These are phyloP conservation scores for Limnothrissa miodon DNA, from an alignment of 2,113 vertebrate species.

Conservation along the genomic window DNA sequence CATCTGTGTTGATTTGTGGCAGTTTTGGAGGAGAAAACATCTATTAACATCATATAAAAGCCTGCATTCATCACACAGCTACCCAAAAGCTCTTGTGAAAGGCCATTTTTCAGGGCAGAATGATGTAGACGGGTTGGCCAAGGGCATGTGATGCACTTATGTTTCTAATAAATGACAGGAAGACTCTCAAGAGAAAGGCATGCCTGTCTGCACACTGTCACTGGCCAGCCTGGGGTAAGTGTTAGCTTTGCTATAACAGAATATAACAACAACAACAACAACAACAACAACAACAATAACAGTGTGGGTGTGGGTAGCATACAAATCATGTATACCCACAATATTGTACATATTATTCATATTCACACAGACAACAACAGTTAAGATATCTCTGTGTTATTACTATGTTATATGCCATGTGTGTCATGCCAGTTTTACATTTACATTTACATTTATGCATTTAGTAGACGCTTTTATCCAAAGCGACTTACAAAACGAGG, in stretches of 20 bases:
- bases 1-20: slow-evolving; percentile 45
- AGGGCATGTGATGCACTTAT: slow-evolving; percentile 6
- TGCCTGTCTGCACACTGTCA: slow-evolving; percentile 15
- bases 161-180: slow-evolving; percentile 16
- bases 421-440: no score
- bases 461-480: no score
- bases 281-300: no score
- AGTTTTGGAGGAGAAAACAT: slow-evolving; percentile 31
- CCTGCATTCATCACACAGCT: slow-evolving; percentile 5
- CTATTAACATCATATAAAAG: slow-evolving; percentile 27
- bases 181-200: slow-evolving; percentile 13
- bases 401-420: neutral
- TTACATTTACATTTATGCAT: no score
- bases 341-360: neutral
- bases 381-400: neutral
- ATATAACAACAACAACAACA: neutral
- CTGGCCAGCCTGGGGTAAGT: neutral
- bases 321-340: neutral
- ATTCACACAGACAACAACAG: neutral
- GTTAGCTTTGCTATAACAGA: neutral
- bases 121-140: slow-evolving; percentile 12
- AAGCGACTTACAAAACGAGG: no score
- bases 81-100: slow-evolving; percentile 5
- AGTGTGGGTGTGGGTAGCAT: neutral
- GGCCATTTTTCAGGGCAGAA: neutral